Evolutionary conservation across 1,140 invertebrate species (phyloP), one percentile per base, ranked within the genome.

Genomic region (Drosophila navojoa): DNA sequence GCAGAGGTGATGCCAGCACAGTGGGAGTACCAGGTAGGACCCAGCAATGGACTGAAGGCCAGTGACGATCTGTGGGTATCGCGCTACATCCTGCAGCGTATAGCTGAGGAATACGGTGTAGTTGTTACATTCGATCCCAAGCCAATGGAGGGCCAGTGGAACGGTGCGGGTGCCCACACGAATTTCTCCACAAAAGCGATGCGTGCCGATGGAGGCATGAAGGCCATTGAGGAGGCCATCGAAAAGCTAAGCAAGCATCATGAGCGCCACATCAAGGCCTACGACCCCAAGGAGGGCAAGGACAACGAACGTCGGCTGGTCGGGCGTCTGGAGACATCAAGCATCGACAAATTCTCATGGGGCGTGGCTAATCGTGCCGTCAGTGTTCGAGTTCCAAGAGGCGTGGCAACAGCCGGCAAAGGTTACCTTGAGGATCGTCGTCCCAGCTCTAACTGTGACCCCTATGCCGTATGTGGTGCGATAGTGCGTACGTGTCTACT

Each of bases 1-100:
- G 98, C 97, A 5, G 98, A 99, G 92, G 98, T 98, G 13, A 98
- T 98, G 97, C 97, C 97, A 13, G 95, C 96, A 15, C 97, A 97
- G 85, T 93, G 93, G 92, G 91, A 92, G 50, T 91, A 92, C 61
- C 91, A 92, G 53, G 95, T 97, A 4, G 96, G 96, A 3, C 96
- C 96, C 0, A 96, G 95, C 75, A 93, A 95, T 78, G 97, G 98
- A 0, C 97, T 98, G 61, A 92, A 93, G 5, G 96, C 96, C 82
- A 96, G 96, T 16, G 97, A 98, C 84, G 95, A 98, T 79, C 92
- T 98, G 2, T 98, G 98, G 98, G 94, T 98, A 9, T 95, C 97
- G 0, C 80, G 91, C 1, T 92, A 91, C 90, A 93, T 98, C 32
- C 92, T 98, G 3, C 95, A 98, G 79, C 93, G 96, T 44, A 95